Evolutionary conservation across 2,797 vertebrate genomes (phyloP).

Genomic region (Astyanax mexicanus): DNA sequence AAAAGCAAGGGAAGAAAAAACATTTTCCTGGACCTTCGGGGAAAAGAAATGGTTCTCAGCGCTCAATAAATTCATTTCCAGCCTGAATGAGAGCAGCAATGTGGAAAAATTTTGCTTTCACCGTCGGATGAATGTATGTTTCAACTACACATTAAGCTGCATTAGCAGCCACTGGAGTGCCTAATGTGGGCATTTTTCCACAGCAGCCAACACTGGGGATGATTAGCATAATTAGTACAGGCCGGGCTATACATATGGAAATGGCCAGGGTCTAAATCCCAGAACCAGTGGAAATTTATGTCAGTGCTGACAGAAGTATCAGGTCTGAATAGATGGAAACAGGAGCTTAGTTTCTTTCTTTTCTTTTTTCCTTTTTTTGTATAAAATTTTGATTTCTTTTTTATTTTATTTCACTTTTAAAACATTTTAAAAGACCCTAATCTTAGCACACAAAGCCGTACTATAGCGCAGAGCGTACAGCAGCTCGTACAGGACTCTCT

Average conservation of each 20-base stretch:
- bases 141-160: slow-evolving; percentile 96
- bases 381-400: slow-evolving; percentile 44
- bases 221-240: slow-evolving; percentile 98
- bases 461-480: slow-evolving; percentile 1
- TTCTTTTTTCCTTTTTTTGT: too few species aligned
- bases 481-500: slow-evolving; percentile 36
- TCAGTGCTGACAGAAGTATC: slow-evolving; percentile 90
- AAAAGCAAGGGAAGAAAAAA: slow-evolving; percentile 67
- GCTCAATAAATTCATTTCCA: slow-evolving; percentile 96
- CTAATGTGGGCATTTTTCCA: slow-evolving; percentile 97
- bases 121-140: slow-evolving; percentile 93
- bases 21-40: slow-evolving; percentile 81
- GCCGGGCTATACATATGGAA: slow-evolving; percentile 97
- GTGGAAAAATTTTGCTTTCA: slow-evolving; percentile 97
- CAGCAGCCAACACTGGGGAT: slow-evolving; percentile 93
- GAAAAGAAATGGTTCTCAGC: slow-evolving; percentile 80
- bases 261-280: slow-evolving; percentile 93
- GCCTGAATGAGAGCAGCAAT: slow-evolving; percentile 95
- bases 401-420: slow-evolving; percentile 21
- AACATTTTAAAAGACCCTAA: background rate
- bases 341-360: slow-evolving; percentile 77
- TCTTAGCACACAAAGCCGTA: background rate
- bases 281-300: slow-evolving; percentile 94
- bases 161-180: slow-evolving; percentile 97
- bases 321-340: slow-evolving; percentile 89